phyloP scores from a whole-genome alignment of 1,140 invertebrate species.

The Solenopsis invicta region DNA sequence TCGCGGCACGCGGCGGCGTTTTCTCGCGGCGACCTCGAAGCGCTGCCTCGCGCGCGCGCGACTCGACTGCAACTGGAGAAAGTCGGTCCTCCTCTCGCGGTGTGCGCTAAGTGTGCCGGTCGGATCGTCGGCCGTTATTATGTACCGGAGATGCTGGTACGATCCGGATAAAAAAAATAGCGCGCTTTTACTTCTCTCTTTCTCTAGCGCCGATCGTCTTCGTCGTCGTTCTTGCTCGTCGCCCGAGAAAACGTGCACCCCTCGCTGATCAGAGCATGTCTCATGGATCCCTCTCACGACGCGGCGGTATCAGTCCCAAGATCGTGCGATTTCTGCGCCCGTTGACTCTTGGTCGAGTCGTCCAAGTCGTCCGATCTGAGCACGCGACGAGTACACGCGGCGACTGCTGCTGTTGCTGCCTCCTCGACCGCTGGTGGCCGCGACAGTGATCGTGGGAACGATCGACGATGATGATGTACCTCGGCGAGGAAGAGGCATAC shows the following conservation, averaged over 20 bases:
- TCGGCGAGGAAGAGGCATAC: constrained; percentile 44
- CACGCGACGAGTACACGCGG: constrained; percentile 30
- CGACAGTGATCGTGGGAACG: constrained; percentile 59
- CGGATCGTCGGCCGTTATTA: constrained; percentile 21
- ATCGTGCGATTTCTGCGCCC: constrained; percentile 1
- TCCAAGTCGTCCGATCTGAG: background rate
- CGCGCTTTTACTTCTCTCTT: constrained; percentile 33
- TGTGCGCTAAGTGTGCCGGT: constrained; percentile 77
- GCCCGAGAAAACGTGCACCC: too few species aligned
- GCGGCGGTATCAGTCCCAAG: background rate
- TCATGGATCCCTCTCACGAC: background rate
- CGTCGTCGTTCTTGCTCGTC: background rate
- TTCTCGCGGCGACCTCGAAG: constrained; percentile 60
- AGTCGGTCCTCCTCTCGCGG: constrained; percentile 74
- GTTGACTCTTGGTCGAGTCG: background rate
- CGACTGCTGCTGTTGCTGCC: background rate
- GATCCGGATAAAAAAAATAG: background rate
- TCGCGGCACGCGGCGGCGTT: constrained; percentile 42
- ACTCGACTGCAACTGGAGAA: constrained; percentile 75
- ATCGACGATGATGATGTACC: constrained; percentile 38
- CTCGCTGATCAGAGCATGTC: constrained; percentile 5
- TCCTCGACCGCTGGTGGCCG: constrained; percentile 20
- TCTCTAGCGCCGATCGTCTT: background rate
- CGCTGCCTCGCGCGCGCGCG: constrained; percentile 33
- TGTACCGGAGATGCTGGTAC: constrained; percentile 11